Conservation (phyloP, 1,140 invertebrate genomes). For the Muscidifurax raptorellus region DNA sequence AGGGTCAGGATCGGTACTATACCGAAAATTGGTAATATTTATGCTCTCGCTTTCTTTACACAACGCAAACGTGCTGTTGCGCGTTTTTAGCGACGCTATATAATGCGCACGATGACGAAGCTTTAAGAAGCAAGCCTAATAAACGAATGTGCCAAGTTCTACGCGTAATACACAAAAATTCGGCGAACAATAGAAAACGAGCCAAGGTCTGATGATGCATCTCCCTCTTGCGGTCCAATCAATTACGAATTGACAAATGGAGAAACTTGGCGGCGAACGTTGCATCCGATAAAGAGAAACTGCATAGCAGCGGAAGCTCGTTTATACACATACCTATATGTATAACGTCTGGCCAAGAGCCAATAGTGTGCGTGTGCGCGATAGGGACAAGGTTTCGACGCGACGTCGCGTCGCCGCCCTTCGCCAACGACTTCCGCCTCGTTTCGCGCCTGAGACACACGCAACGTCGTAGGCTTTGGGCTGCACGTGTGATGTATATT, state of each 20-base stretch:
- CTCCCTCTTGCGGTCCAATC: not conserved
- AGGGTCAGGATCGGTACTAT: not conserved
- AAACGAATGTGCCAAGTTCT: not conserved
- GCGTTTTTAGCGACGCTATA: not conserved
- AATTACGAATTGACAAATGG: not conserved
- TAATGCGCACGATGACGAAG: not conserved
- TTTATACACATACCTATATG: not conserved
- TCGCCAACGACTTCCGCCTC: constrained; percentile 5
- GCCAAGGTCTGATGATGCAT: not conserved
- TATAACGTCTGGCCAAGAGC: not conserved
- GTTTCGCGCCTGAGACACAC: not conserved
- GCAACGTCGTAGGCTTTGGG: not conserved
- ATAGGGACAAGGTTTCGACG: not conserved
- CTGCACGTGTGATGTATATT: too few relatives aligned
- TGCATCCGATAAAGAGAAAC: not conserved
- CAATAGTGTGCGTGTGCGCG: not conserved
- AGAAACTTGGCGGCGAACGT: not conserved
- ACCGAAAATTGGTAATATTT: not conserved
- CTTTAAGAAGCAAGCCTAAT: not conserved
- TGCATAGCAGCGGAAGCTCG: not conserved
- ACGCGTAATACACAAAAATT: not conserved
- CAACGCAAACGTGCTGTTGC: not conserved
- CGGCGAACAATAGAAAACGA: not conserved
- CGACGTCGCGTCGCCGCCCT: not conserved
- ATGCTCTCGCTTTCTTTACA: not conserved